Conservation (phyloP, 2,797 vertebrate genomes). For the Pelochelys cantorii region DNA sequence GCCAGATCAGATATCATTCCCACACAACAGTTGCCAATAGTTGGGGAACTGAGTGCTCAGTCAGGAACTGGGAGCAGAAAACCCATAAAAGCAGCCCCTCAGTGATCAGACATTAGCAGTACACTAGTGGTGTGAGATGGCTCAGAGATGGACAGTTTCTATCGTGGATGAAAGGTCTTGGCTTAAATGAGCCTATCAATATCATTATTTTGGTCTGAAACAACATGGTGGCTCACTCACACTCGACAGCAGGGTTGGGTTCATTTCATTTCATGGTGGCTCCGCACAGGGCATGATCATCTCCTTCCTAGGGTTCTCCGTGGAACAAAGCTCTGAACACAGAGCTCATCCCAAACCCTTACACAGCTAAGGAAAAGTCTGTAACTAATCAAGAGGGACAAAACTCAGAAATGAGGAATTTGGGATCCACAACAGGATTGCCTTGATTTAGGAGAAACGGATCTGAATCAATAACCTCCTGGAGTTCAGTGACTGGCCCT, state of each 20-base stretch:
- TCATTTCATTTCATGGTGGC: neutral
- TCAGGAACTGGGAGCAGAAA: neutral
- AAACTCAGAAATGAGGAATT: neutral
- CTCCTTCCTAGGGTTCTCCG: neutral
- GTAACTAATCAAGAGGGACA: neutral
- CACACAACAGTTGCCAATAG: no score
- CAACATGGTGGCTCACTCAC: no score
- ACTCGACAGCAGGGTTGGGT: neutral
- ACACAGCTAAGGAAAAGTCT: neutral
- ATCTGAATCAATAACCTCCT: neutral
- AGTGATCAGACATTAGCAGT: neutral
- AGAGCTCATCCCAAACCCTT: constrained; percentile 10
- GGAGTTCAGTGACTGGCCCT: no score
- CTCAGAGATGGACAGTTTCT: neutral
- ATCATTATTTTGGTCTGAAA: constrained; percentile 11
- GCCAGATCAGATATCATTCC: neutral
- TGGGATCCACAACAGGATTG: neutral
- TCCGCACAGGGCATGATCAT: constrained; percentile 8
- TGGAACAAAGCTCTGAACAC: neutral
- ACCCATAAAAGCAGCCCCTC: neutral
- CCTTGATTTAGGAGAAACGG: neutral
- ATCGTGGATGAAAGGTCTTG: neutral
- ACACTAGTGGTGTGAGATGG: neutral
- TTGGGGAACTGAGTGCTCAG: neutral
- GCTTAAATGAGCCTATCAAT: constrained; percentile 23